These are phyloP conservation scores for Anableps anableps DNA, from an alignment of 2,797 vertebrate genomes.

Conservation along the genomic window DNA sequence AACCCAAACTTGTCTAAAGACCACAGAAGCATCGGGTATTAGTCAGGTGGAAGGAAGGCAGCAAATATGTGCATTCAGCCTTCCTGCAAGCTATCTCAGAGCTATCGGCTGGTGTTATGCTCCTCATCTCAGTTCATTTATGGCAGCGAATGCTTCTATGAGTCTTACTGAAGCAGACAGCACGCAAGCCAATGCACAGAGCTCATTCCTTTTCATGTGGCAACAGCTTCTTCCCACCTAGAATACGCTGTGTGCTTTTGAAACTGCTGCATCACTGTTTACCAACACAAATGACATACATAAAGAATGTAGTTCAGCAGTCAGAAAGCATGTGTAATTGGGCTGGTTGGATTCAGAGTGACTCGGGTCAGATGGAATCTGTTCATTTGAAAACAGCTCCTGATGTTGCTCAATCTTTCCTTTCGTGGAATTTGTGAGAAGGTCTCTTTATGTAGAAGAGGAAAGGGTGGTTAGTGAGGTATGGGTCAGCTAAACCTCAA, in stretches of 20 bases:
- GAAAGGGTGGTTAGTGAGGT: slow-evolving; percentile 28
- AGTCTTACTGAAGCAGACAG: slow-evolving; percentile 29
- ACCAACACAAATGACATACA: slow-evolving; percentile 34
- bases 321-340: background rate
- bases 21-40: slow-evolving; percentile 28
- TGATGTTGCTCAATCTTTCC: slow-evolving; percentile 26
- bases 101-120: slow-evolving; percentile 30
- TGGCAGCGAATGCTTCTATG: slow-evolving; percentile 4
- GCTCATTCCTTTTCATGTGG: slow-evolving; percentile 77
- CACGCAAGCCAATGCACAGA: slow-evolving; percentile 42
- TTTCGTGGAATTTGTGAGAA: slow-evolving; percentile 43
- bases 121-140: slow-evolving; percentile 19
- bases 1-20: slow-evolving; percentile 20
- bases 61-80: background rate
- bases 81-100: slow-evolving; percentile 64
- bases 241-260: slow-evolving; percentile 47
- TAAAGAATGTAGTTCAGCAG: background rate
- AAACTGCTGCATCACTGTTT: slow-evolving; percentile 78
- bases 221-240: slow-evolving; percentile 65
- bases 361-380: background rate
- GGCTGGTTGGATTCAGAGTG: background rate
- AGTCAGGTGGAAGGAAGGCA: slow-evolving; percentile 1
- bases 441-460: background rate
- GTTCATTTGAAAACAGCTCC: background rate
- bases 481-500: slow-evolving; percentile 43